phyloP scores from a whole-genome alignment of 2,113 vertebrate species.

The Calidris pugnax region DNA sequence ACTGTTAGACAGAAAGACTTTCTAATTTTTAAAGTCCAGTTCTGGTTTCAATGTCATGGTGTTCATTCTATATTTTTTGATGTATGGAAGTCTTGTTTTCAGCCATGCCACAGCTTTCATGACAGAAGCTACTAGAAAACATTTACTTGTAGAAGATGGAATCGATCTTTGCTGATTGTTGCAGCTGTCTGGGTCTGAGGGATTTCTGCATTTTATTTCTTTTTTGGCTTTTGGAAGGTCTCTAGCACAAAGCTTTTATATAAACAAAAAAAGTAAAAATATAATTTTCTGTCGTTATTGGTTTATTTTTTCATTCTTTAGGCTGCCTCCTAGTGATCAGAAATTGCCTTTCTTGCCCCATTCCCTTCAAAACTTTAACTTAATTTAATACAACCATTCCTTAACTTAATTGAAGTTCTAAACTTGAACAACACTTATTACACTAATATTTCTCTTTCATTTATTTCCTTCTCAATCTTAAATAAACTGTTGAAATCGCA shows the following conservation, averaged over 20 bases:
- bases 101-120: not conserved
- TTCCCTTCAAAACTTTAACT: not conserved
- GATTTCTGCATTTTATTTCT: not conserved
- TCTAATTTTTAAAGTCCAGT: not conserved
- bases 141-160: not conserved
- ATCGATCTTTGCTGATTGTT: not conserved
- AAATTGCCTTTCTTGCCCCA: not conserved
- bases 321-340: not conserved
- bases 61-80: not conserved
- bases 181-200: not conserved
- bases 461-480: not conserved
- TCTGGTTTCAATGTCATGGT: not conserved
- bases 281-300: not conserved
- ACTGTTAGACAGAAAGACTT: not conserved
- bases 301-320: not conserved
- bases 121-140: not conserved
- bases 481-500: not conserved
- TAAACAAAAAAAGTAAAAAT: not conserved
- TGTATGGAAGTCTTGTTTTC: not conserved
- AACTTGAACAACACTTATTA: not conserved
- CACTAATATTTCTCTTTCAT: not conserved
- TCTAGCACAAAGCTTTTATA: not conserved
- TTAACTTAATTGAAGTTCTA: not conserved
- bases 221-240: not conserved
- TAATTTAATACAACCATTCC: not conserved